Evolutionary conservation across 2,888 invertebrate species (phyloP).

Genomic region (Brenthis daphne): DNA sequence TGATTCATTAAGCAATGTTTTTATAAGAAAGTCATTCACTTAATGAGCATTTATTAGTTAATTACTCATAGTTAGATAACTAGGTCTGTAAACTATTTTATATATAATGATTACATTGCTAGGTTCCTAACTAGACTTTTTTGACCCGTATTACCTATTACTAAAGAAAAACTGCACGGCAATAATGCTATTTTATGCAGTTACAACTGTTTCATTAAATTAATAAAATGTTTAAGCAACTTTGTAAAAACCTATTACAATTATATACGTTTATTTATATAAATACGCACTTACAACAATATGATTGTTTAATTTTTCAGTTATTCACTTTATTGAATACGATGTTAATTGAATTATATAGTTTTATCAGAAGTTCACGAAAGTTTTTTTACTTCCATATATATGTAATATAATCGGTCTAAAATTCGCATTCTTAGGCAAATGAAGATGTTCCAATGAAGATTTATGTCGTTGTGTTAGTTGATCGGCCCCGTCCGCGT

Average conservation of each 20-base stretch:
- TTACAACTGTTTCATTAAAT: background rate
- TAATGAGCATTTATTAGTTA: constrained; percentile 1
- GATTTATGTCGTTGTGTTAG: constrained; percentile 33
- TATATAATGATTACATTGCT: background rate
- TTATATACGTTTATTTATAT: too few species aligned
- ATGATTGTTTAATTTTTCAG: too few species aligned
- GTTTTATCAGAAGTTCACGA: constrained; percentile 12
- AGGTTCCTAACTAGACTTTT: background rate
- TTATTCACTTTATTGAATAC: background rate
- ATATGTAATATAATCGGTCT: constrained; percentile 3
- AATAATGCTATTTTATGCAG: background rate
- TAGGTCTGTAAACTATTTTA: constrained; percentile 7
- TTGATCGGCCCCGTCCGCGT: constrained; percentile 40
- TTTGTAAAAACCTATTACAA: background rate
- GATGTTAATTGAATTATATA: constrained; percentile 1
- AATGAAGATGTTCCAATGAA: constrained; percentile 20
- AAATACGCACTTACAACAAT: too few species aligned
- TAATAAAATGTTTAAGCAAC: background rate
- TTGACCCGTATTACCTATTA: background rate
- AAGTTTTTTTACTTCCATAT: constrained; percentile 10
- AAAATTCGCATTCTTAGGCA: constrained; percentile 16
- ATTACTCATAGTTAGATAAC: constrained; percentile 4
- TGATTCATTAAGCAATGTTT: constrained; percentile 19
- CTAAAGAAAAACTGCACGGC: background rate
- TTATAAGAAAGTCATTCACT: constrained; percentile 14